A percentile compares a stretch with the other conserved stretches of the same genome.
phyloP scores from a whole-genome alignment of 2,113 vertebrate genomes.

The Crypturellus undulatus region DNA sequence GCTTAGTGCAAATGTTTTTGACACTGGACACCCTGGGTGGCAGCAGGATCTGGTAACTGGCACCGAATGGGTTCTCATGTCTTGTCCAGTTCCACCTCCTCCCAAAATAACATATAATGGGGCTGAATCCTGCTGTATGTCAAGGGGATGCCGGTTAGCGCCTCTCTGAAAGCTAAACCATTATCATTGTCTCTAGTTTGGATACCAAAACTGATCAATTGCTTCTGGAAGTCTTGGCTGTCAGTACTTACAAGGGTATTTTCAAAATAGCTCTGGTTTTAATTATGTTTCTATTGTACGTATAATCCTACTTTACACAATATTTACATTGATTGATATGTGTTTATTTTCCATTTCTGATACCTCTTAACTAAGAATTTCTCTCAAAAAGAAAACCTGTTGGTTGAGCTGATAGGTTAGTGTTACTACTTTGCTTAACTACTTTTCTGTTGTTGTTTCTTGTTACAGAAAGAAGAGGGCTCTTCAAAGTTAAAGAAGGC shows the following conservation, averaged over 20 bases:
- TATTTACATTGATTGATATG: neutral
- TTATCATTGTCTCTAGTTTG: neutral
- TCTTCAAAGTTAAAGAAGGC: slow-evolving; percentile 73
- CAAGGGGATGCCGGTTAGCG: neutral
- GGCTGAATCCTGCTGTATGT: neutral
- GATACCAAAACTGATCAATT: neutral
- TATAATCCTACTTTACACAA: neutral
- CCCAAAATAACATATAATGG: neutral
- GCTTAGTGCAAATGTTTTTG: neutral
- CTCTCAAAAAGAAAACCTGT: neutral
- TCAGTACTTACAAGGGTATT: neutral
- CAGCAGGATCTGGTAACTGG: neutral
- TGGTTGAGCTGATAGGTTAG: neutral
- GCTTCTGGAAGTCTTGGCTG: neutral
- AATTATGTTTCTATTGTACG: neutral
- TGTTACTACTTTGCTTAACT: neutral
- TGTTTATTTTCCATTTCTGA: neutral
- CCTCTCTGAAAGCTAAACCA: neutral
- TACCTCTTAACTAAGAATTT: neutral
- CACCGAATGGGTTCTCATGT: neutral
- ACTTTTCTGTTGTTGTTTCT: neutral
- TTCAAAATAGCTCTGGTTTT: neutral
- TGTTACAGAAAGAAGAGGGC: slow-evolving; percentile 71
- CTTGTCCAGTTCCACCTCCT: neutral
- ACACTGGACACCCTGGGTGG: neutral